These are phyloP conservation scores for Actinopyga echinites DNA, from an alignment of 53 echinoderm and acorn worm genomes.

Conservation along the genomic window DNA sequence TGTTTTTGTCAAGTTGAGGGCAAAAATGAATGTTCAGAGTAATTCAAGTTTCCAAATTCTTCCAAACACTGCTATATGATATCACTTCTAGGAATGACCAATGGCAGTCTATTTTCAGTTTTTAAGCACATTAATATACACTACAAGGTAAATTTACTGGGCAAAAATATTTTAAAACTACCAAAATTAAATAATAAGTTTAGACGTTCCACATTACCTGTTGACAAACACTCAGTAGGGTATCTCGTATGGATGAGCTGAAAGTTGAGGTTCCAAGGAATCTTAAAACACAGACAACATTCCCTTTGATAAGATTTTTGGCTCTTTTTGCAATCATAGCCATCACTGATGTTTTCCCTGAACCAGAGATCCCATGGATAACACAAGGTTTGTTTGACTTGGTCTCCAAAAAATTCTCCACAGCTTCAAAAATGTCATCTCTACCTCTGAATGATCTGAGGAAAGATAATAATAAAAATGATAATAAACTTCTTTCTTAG, in stretches of 20 bases:
- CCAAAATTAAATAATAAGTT: too few species aligned
- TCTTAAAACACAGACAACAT: conserved; percentile 57
- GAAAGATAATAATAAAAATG: neutral
- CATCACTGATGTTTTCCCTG: conserved; percentile 93
- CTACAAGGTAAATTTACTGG: too few species aligned
- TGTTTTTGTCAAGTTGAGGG: too few species aligned
- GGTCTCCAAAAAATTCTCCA: conserved; percentile 37
- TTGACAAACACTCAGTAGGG: conserved; percentile 68
- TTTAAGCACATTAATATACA: too few species aligned
- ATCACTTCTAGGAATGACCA: too few species aligned
- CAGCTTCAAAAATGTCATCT: conserved; percentile 52
- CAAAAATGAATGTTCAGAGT: too few species aligned
- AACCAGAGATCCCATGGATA: conserved; percentile 81
- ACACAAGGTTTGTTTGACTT: conserved; percentile 63
- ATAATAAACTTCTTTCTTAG: neutral
- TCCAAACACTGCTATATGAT: too few species aligned
- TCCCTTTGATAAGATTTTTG: conserved; percentile 37
- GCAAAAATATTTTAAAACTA: too few species aligned
- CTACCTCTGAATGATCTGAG: conserved; percentile 80
- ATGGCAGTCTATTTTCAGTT: too few species aligned
- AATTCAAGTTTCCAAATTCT: too few species aligned
- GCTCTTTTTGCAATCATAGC: conserved; percentile 77
- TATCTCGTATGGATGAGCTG: conserved; percentile 68
- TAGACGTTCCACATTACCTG: conserved; percentile 57
- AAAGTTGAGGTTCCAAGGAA: conserved; percentile 81